Evolutionary conservation across 2,797 vertebrate genomes (phyloP), one percentile per base, ranked within the genome.

Genomic region (Poecilia velifera): DNA sequence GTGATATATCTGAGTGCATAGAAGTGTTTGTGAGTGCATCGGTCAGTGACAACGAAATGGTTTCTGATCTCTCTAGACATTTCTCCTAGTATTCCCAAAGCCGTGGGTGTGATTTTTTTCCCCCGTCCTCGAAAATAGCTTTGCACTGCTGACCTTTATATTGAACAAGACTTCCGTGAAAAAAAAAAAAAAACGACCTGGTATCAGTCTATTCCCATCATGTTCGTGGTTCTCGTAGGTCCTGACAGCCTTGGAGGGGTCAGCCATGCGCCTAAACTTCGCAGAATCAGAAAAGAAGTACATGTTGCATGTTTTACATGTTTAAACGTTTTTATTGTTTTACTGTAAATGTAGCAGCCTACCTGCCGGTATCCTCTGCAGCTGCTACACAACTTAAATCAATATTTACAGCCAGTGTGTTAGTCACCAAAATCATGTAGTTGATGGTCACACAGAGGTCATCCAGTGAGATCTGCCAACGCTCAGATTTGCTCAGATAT

Each of bases 81-180:
- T 76, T 76, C 62, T 28, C 62, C 79, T 68, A 77, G 86, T 80
- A 84, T 86, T 85, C 86, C 87, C 88, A 78, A 25, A 47, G 53
- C 74, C 57, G 76, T 85, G 76, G 43, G 5, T 80, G 84, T 86
- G 70, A 80, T 80, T 83, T 79, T 77, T 76, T 72, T 55, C 12
- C 5, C 4, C 28, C 8, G 57, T 75, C 57, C 45, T 3, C 68
- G 77, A 79, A 84, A 89, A 83, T 59, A 74, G 82, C 76, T 81
- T 68, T 74, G 45, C 78, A 64, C 74, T 22, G 75, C 47, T 82
- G 86, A 87, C 82, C 84, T 91, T 88, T 88, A 80, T 62, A 80
- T 49, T 51, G 79, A 83, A 28, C 80, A 46, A 43, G 45, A 71
- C 81, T 70, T 84, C 68, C 16, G 71, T 28, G 31, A 51, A 77